Percentiles rank a stretch among this genome's conserved stretches.
phyloP scores from a whole-genome alignment of 2,888 invertebrate genomes.

The Melanchra persicariae region DNA sequence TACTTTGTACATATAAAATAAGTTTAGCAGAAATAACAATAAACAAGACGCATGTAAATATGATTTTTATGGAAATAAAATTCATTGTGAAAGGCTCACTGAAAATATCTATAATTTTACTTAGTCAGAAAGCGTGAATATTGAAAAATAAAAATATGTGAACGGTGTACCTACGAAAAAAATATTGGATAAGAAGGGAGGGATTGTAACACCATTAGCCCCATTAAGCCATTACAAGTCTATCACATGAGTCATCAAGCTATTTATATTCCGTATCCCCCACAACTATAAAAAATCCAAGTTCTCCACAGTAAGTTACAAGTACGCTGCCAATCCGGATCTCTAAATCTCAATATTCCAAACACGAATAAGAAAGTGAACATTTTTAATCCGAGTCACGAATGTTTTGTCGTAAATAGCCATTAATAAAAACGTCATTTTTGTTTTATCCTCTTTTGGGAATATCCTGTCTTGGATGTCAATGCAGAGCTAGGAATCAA shows the following conservation, averaged over 20 bases:
- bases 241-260: not conserved
- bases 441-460: slow-evolving; percentile 54
- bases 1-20: no score
- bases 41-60: not conserved
- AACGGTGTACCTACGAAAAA: no score
- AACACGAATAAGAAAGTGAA: slow-evolving; percentile 62
- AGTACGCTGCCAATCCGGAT: slow-evolving; percentile 43
- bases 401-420: slow-evolving; percentile 54
- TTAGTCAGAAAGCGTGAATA: no score
- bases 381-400: slow-evolving; percentile 66
- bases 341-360: slow-evolving; percentile 50
- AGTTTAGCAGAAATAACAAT: not conserved
- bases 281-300: not conserved
- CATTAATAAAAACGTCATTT: slow-evolving; percentile 61
- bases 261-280: slow-evolving; percentile 17
- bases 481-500: slow-evolving; percentile 9
- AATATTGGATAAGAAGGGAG: no score
- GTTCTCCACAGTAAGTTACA: not conserved
- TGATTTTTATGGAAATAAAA: no score
- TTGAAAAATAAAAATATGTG: no score
- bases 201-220: not conserved
- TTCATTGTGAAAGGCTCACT: no score
- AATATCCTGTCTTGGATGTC: slow-evolving; percentile 51
- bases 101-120: no score
- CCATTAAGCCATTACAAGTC: not conserved